These are phyloP conservation scores for Coelinius sp. DNA, from an alignment of 2,888 invertebrate genomes.

Conservation along the genomic window DNA sequence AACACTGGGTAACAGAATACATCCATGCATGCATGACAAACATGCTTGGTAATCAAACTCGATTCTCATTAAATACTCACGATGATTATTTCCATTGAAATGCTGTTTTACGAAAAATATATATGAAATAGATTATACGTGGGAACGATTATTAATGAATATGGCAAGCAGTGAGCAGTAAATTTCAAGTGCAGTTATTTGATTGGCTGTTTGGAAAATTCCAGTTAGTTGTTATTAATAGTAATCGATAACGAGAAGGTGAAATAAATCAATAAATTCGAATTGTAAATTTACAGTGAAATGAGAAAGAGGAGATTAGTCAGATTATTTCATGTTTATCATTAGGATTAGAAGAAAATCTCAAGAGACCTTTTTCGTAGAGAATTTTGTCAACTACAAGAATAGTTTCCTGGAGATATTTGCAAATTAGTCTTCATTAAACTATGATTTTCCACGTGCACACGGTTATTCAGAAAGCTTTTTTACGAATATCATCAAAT, in stretches of 20 bases:
- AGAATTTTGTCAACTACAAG: neutral
- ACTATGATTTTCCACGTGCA: too few relatives aligned
- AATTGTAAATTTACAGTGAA: neutral
- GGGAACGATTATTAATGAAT: neutral
- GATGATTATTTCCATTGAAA: slow-evolving; percentile 70
- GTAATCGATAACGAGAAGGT: neutral
- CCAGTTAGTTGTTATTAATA: neutral
- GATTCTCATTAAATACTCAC: slow-evolving; percentile 64
- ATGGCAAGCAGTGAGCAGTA: slow-evolving; percentile 17
- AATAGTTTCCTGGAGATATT: neutral
- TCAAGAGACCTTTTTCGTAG: too few relatives aligned
- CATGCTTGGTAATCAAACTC: slow-evolving; percentile 21
- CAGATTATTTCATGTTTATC: neutral
- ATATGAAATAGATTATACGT: slow-evolving; percentile 13
- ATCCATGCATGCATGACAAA: slow-evolving; percentile 18
- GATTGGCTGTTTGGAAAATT: slow-evolving; percentile 37
- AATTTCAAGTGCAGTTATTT: slow-evolving; percentile 33
- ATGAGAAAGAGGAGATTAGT: neutral
- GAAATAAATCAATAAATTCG: slow-evolving; percentile 10
- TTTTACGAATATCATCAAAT: too few relatives aligned
- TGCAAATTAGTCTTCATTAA: too few relatives aligned
- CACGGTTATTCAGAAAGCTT: too few relatives aligned
- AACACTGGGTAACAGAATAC: neutral
- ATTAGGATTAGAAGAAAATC: too few relatives aligned
- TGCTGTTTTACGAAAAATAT: slow-evolving; percentile 64